Evolutionary conservation across 2,113 vertebrate species (phyloP).

Genomic region (Dipodomys stephensi): DNA sequence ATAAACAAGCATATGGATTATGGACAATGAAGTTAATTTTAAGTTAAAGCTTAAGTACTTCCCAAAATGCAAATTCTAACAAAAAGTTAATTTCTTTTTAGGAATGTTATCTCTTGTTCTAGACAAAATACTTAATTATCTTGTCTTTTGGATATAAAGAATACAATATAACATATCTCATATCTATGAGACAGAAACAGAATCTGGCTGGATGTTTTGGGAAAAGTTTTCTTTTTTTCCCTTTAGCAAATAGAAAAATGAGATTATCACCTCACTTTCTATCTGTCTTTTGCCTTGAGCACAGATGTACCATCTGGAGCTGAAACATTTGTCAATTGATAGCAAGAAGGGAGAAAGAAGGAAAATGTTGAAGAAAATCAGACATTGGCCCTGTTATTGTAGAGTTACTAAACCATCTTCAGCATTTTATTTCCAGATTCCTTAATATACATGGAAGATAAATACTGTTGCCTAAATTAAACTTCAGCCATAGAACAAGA

Average conservation of each 20-base stretch:
- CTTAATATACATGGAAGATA: neutral
- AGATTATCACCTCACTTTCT: neutral
- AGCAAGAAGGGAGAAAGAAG: neutral
- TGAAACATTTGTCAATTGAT: neutral
- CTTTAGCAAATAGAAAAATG: neutral
- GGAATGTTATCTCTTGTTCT: slow-evolving; percentile 17
- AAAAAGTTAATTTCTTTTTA: slow-evolving; percentile 20
- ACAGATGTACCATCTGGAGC: neutral
- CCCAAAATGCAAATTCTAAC: neutral
- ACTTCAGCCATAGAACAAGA: neutral
- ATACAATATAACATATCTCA: neutral
- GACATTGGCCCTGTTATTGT: accelerated
- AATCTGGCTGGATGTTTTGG: neutral
- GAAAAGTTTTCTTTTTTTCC: neutral
- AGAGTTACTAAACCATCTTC: neutral
- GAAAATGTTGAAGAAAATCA: neutral
- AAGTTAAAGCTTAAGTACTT: neutral
- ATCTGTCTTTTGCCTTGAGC: neutral
- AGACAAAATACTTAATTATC: neutral
- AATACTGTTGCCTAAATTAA: neutral
- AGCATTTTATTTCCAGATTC: neutral
- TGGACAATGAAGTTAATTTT: neutral
- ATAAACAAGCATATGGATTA: neutral
- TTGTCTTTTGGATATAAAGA: neutral
- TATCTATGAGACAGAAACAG: neutral